Conservation (phyloP, 2,888 invertebrate species). For the Parapristionchus giblindavisi region DNA sequence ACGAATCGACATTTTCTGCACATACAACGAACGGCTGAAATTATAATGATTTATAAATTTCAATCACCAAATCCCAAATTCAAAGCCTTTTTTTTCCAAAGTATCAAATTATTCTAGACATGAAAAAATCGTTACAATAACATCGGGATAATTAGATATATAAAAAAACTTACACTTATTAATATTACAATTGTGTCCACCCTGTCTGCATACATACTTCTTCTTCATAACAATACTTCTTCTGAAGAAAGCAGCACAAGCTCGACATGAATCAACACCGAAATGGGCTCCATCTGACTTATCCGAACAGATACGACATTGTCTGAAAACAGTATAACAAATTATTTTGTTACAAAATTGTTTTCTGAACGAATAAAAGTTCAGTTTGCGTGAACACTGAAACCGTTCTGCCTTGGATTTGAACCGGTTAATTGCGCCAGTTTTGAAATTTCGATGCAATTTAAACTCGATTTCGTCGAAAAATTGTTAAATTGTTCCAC, state of each 20-base stretch:
- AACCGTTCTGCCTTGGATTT: too few species aligned
- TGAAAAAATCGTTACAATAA: background rate
- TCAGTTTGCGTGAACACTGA: too few species aligned
- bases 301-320: constrained; percentile 45
- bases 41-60: background rate
- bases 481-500: background rate
- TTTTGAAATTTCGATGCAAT: background rate
- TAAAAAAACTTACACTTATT: constrained; percentile 41
- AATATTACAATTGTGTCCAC: constrained; percentile 45
- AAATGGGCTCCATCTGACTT: constrained; percentile 47
- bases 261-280: constrained; percentile 47
- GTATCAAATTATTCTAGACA: too few species aligned
- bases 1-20: constrained; percentile 47
- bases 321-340: background rate
- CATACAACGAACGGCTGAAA: constrained; percentile 49
- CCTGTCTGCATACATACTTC: constrained; percentile 48
- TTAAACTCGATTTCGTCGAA: background rate
- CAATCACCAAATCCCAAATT: too few species aligned
- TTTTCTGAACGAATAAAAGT: too few species aligned
- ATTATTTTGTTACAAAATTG: background rate
- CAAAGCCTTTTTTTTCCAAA: too few species aligned
- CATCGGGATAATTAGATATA: background rate
- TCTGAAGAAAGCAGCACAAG: constrained; percentile 47
- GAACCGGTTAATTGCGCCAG: too few species aligned
- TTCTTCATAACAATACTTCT: constrained; percentile 44